Evolutionary conservation across 2,113 vertebrate genomes (phyloP).

Genomic region (Cygnus buccinator): DNA sequence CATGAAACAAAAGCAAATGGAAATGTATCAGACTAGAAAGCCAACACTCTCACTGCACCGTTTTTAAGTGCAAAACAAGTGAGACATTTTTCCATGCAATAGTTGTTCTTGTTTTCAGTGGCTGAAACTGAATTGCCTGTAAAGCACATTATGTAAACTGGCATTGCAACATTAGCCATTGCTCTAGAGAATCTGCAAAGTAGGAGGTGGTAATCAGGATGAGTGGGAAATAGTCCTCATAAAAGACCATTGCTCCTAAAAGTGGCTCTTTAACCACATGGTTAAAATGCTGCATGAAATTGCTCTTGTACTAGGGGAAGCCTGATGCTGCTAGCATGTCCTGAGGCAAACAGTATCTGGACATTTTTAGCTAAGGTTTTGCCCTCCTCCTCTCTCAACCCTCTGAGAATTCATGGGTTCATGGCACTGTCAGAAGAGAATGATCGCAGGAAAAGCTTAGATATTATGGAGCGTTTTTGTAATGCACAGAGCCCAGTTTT

Average conservation of each 20-base stretch:
- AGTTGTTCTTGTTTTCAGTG: background rate
- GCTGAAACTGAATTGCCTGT: background rate
- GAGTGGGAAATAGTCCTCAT: background rate
- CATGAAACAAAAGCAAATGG: background rate
- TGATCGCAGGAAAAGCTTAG: background rate
- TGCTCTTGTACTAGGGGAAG: background rate
- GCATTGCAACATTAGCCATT: background rate
- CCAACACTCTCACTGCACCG: background rate
- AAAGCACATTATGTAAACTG: background rate
- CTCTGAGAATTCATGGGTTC: background rate
- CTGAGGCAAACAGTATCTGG: background rate
- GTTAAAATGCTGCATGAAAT: background rate
- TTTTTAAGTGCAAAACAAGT: background rate
- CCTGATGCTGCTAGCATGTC: background rate
- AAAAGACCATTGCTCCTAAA: background rate
- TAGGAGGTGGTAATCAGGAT: background rate
- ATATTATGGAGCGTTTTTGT: background rate
- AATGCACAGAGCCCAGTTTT: background rate
- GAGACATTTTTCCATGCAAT: background rate
- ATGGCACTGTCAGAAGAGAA: background rate
- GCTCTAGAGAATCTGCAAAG: background rate
- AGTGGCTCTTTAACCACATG: background rate
- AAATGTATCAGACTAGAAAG: background rate
- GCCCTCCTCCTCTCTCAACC: background rate
- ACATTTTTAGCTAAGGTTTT: background rate